phyloP scores from a whole-genome alignment of 2,888 invertebrate genomes.

The Euzophera pinguis region DNA sequence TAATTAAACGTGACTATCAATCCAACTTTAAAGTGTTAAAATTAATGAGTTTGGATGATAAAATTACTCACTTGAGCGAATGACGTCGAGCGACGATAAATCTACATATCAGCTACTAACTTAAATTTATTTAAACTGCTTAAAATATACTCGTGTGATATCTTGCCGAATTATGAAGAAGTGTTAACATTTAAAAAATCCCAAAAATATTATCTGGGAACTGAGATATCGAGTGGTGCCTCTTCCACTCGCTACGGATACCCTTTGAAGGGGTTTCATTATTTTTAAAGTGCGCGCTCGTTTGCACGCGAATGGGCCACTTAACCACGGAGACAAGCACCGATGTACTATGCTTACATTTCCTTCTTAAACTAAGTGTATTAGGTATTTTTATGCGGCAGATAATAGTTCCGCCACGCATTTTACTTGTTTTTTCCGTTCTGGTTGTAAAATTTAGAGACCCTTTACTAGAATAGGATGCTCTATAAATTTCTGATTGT shows the following conservation, averaged over 20 bases:
- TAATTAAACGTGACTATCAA: too few species aligned
- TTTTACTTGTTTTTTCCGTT: conserved; percentile 65
- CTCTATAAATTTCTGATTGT: conserved; percentile 44
- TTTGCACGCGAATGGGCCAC: conserved; percentile 81
- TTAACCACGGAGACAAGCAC: conserved; percentile 74
- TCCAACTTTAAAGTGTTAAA: too few species aligned
- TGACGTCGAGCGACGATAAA: too few species aligned
- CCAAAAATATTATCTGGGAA: neutral
- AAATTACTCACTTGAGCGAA: too few species aligned
- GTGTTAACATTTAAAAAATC: neutral
- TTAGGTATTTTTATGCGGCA: conserved; percentile 65
- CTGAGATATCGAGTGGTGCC: neutral
- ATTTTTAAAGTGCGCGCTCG: conserved; percentile 78
- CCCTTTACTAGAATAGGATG: conserved; percentile 28
- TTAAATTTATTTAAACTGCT: too few species aligned
- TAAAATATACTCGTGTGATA: too few species aligned
- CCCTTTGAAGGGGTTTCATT: conserved; percentile 70
- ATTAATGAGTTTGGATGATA: too few species aligned
- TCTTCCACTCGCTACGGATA: conserved; percentile 33
- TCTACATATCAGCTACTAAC: too few species aligned
- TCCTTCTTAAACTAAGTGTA: conserved; percentile 58
- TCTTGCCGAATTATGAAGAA: too few species aligned
- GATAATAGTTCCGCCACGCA: conserved; percentile 72
- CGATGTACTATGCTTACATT: conserved; percentile 46
- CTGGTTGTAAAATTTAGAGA: conserved; percentile 37